phyloP scores from a whole-genome alignment of 2,113 vertebrate species.

The Corythoichthys intestinalis region DNA sequence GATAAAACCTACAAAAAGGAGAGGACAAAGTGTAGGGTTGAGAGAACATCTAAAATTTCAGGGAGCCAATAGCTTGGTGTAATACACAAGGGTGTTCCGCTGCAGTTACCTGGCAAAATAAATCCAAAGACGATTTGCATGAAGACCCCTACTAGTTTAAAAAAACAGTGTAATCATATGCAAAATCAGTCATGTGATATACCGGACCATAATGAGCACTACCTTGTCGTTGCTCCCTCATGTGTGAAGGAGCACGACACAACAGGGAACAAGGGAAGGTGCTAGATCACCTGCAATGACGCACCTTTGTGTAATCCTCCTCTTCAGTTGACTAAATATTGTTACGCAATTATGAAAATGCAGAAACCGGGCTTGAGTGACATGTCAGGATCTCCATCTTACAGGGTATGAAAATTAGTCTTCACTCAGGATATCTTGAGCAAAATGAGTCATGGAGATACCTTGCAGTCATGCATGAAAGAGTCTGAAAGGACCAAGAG shows the following conservation, averaged over 20 bases:
- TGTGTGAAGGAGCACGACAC: slow-evolving; percentile 43
- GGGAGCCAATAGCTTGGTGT: slow-evolving; percentile 21
- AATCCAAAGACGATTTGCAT: slow-evolving; percentile 35
- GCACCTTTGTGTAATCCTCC: not conserved
- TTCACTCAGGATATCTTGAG: slow-evolving; percentile 15
- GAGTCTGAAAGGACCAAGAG: slow-evolving; percentile 36
- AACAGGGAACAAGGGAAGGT: slow-evolving; percentile 42
- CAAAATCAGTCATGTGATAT: slow-evolving; percentile 36
- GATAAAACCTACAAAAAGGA: slow-evolving; percentile 50
- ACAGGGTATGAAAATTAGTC: slow-evolving; percentile 52
- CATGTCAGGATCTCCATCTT: slow-evolving; percentile 24
- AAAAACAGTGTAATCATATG: slow-evolving; percentile 7
- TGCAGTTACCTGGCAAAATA: slow-evolving; percentile 46
- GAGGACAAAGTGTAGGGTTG: slow-evolving; percentile 28
- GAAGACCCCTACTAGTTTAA: slow-evolving; percentile 6
- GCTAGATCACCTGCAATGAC: slow-evolving; percentile 31
- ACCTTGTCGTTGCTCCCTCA: slow-evolving; percentile 27
- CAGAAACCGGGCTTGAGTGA: not conserved
- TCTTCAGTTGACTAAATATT: too few species aligned
- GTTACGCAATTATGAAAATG: too few species aligned
- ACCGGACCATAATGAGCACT: slow-evolving; percentile 19
- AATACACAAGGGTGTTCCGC: slow-evolving; percentile 32
- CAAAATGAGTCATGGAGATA: not conserved
- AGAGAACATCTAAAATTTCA: slow-evolving; percentile 44
- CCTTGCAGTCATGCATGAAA: not conserved